Evolutionary conservation across 2,797 vertebrate species (phyloP).

Genomic region (Propithecus deckenii): DNA sequence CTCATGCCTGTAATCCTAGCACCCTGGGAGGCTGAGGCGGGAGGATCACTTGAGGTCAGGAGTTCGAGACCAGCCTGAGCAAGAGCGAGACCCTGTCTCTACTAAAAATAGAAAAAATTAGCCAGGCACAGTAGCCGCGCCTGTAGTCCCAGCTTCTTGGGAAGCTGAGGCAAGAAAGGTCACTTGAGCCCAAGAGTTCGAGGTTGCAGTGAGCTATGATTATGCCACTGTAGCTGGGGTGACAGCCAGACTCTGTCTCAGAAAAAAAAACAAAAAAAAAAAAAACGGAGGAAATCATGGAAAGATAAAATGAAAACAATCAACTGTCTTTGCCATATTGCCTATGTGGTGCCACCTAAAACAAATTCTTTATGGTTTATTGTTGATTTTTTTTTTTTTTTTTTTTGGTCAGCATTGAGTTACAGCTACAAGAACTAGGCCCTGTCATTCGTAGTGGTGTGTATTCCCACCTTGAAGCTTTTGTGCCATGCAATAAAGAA

Average conservation of each 20-base stretch:
- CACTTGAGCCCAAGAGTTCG: neutral
- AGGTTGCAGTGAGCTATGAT: neutral
- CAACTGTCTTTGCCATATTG: conserved; percentile 27
- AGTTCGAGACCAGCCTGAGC: neutral
- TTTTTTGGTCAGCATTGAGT: conserved; percentile 91
- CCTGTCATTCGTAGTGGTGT: conserved; percentile 89
- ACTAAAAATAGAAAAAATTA: neutral
- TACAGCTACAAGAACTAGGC: conserved; percentile 95
- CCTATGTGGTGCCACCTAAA: conserved; percentile 61
- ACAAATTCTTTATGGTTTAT: conserved; percentile 21
- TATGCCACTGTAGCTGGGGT: neutral
- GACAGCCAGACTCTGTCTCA: neutral
- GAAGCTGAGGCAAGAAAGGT: neutral
- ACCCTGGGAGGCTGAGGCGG: neutral
- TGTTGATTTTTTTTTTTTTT: conserved; percentile 53
- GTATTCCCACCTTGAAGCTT: conserved; percentile 96
- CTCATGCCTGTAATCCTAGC: neutral
- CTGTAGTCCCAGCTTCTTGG: neutral
- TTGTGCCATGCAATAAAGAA: conserved; percentile 98
- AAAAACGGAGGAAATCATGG: neutral
- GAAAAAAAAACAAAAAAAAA: too few relatives aligned
- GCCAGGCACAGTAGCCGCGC: neutral
- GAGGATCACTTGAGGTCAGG: neutral
- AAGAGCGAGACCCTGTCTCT: neutral
- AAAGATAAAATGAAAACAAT: neutral